Conservation (phyloP, 2,888 invertebrate species). For the Tridacna crocea region DNA sequence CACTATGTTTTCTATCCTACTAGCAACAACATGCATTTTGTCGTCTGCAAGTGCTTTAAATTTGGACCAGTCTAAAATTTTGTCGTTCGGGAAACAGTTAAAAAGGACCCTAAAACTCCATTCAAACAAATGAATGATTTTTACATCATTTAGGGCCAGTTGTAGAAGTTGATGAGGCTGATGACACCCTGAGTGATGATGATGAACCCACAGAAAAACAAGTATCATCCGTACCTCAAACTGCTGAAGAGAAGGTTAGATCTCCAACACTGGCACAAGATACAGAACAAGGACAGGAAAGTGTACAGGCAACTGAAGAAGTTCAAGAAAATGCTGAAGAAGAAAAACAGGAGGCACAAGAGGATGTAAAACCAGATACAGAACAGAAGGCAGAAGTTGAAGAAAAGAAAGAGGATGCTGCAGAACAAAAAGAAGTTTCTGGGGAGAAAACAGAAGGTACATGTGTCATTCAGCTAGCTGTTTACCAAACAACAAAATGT, state of each 20-base stretch:
- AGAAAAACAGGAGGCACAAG: not conserved
- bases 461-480: no score
- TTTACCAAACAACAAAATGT: no score
- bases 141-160: slow-evolving; percentile 75
- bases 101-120: not conserved
- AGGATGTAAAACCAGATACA: not conserved
- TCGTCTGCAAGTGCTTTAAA: no score
- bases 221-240: slow-evolving; percentile 42
- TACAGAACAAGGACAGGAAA: slow-evolving; percentile 15
- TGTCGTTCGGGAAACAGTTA: not conserved
- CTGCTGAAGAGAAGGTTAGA: slow-evolving; percentile 38
- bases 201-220: slow-evolving; percentile 59
- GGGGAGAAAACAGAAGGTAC: slow-evolving; percentile 34
- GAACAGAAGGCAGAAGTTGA: slow-evolving; percentile 27
- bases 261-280: slow-evolving; percentile 22
- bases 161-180: slow-evolving; percentile 82
- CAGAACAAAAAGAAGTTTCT: slow-evolving; percentile 34
- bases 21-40: no score
- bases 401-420: slow-evolving; percentile 45
- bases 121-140: not conserved
- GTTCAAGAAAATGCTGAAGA: slow-evolving; percentile 15
- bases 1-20: no score
- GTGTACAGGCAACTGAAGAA: not conserved
- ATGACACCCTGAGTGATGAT: slow-evolving; percentile 76
- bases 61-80: no score